phyloP scores from a whole-genome alignment of 2,113 vertebrate species.

The Trachemys scripta region DNA sequence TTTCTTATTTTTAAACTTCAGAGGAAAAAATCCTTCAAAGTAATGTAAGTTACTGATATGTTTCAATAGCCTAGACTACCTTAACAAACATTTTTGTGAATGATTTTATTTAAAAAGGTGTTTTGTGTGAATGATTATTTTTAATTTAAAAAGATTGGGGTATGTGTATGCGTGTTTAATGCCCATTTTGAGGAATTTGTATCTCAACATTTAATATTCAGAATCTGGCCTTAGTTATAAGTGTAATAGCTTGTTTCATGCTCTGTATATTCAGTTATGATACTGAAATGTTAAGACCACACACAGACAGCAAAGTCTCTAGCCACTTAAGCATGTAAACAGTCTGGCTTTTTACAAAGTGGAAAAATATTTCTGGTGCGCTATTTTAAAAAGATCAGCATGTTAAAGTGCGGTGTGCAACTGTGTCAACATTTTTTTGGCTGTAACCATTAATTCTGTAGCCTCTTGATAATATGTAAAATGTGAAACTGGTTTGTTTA shows the following conservation, averaged over 20 bases:
- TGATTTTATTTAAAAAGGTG: background rate
- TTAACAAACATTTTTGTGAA: background rate
- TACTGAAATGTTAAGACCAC: conserved; percentile 88
- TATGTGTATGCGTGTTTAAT: background rate
- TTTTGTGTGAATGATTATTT: background rate
- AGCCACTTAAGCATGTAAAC: conserved; percentile 87
- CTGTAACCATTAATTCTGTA: conserved; percentile 76
- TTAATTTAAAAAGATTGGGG: background rate
- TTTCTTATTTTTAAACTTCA: background rate
- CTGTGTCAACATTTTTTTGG: conserved; percentile 86
- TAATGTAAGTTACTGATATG: background rate
- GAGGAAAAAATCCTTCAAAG: background rate
- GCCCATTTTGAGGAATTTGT: conserved; percentile 34
- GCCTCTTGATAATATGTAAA: conserved; percentile 80
- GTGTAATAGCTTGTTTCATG: conserved; percentile 82
- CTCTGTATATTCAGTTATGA: conserved; percentile 84
- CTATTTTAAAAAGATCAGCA: conserved; percentile 86
- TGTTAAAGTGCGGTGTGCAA: conserved; percentile 82
- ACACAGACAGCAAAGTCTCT: conserved; percentile 86
- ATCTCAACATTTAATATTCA: conserved; percentile 39
- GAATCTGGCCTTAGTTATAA: conserved; percentile 67
- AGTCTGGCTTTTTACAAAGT: conserved; percentile 87
- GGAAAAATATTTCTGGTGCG: conserved; percentile 84
- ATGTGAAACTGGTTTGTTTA: conserved; percentile 80
- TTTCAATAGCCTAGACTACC: background rate